Percentiles rank a stretch among this genome's conserved stretches.
Evolutionary conservation across 2,113 vertebrate species (phyloP).

Genomic region (Potamarius usumacintae): DNA sequence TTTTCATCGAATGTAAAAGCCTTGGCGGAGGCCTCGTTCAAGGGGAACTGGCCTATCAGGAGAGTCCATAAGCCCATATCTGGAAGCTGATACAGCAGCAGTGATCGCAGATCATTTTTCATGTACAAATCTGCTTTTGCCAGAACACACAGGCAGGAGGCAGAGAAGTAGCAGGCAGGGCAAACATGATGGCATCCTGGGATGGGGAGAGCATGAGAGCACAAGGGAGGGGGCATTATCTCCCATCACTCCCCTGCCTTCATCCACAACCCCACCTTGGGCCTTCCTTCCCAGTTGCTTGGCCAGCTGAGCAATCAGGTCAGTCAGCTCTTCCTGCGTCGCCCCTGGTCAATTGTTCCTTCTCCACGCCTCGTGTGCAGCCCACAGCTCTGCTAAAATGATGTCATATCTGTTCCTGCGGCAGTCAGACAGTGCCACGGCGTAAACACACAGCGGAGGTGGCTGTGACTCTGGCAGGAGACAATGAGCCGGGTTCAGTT

Average conservation of each 20-base stretch:
- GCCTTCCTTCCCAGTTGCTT: constrained; percentile 67
- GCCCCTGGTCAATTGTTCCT: constrained; percentile 56
- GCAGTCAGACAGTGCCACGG: constrained; percentile 47
- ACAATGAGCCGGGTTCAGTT: constrained; percentile 50
- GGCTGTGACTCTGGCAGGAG: constrained; percentile 44
- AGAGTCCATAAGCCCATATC: constrained; percentile 57
- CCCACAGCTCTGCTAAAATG: constrained; percentile 74
- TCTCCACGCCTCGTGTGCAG: constrained; percentile 67
- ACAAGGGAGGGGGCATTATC: constrained; percentile 45
- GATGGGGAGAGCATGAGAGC: constrained; percentile 7
- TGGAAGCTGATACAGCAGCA: constrained; percentile 63
- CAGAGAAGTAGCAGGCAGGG: constrained; percentile 40
- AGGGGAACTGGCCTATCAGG: constrained; percentile 63
- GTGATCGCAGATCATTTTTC: constrained; percentile 70
- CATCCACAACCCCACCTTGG: constrained; percentile 65
- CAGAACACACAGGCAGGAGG: constrained; percentile 33
- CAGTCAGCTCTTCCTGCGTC: constrained; percentile 59
- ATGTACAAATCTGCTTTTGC: constrained; percentile 68
- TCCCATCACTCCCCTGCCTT: constrained; percentile 60
- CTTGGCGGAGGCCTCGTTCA: constrained; percentile 60
- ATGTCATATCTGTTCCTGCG: constrained; percentile 62
- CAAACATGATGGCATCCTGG: constrained; percentile 36
- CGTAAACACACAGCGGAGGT: constrained; percentile 58
- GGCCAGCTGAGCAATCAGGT: constrained; percentile 79
- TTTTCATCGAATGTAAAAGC: neutral